Conservation (phyloP, 2,888 invertebrate species). For the Euplagia quadripunctaria region DNA sequence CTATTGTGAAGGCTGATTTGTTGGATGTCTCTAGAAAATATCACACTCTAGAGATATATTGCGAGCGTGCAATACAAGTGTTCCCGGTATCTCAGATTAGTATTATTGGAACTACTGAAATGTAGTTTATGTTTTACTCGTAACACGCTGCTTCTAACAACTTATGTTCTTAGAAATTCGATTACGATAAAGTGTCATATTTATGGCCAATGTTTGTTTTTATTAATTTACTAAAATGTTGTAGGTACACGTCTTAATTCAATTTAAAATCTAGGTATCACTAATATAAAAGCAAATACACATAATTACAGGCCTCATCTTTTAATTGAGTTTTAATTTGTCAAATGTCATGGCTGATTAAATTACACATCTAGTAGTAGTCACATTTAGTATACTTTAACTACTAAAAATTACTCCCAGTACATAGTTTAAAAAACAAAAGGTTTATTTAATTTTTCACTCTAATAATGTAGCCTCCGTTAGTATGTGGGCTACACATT, state of each 20-base stretch:
- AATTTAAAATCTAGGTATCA: not conserved
- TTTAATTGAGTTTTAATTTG: not conserved
- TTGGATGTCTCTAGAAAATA: constrained; percentile 54
- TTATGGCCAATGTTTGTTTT: not conserved
- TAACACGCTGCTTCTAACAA: not conserved
- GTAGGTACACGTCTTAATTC: not conserved
- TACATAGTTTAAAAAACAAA: too few species aligned
- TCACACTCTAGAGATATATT: constrained; percentile 52
- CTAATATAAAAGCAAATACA: not conserved
- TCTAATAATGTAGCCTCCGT: too few species aligned
- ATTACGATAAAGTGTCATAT: not conserved
- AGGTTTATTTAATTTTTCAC: too few species aligned
- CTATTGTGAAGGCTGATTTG: constrained; percentile 63
- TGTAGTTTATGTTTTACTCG: constrained; percentile 16
- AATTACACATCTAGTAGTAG: too few species aligned
- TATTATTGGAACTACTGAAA: constrained; percentile 41
- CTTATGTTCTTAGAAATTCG: constrained; percentile 11
- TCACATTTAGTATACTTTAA: too few species aligned
- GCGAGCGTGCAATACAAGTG: constrained; percentile 28
- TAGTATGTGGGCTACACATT: too few species aligned
- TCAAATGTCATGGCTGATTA: not conserved
- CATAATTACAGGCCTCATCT: too few species aligned
- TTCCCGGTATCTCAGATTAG: constrained; percentile 25
- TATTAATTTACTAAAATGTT: not conserved
- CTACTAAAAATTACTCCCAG: too few species aligned